Conservation (phyloP, 2,888 invertebrate genomes). For the Stenurella melanura region DNA sequence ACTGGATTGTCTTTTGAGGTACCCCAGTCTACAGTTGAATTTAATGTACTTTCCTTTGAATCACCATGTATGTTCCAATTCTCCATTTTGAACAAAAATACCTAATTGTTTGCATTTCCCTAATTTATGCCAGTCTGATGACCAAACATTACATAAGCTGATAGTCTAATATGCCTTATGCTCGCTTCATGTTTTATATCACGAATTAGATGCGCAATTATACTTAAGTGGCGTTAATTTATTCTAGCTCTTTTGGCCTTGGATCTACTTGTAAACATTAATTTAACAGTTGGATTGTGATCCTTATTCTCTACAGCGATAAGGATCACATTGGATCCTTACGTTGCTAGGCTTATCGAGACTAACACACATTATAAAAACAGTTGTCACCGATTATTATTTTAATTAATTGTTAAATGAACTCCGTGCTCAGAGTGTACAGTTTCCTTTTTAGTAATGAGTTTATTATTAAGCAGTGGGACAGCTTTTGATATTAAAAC, state of each 20-base stretch:
- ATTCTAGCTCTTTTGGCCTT: constrained; percentile 31
- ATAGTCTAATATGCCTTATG: constrained; percentile 9
- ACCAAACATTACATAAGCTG: background rate
- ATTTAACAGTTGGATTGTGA: background rate
- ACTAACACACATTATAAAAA: constrained; percentile 32
- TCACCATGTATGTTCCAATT: no score
- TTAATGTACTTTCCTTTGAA: no score
- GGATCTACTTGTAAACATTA: constrained; percentile 31
- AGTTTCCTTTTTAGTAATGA: background rate
- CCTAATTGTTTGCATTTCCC: background rate
- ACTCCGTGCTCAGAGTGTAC: constrained; percentile 1
- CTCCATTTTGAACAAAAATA: background rate
- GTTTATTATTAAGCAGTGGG: background rate
- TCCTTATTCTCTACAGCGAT: background rate
- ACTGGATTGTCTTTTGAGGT: no score
- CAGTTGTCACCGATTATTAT: constrained; percentile 28
- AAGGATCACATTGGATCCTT: background rate
- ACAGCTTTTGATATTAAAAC: background rate
- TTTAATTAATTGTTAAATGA: constrained; percentile 25
- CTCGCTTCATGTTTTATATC: constrained; percentile 17
- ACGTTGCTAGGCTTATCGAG: constrained; percentile 20
- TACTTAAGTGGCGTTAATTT: constrained; percentile 38
- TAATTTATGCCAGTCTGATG: background rate
- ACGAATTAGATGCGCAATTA: constrained; percentile 35
- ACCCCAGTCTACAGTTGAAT: no score